Evolutionary conservation across 2,797 vertebrate genomes (phyloP).

Genomic region (Argentina silus): DNA sequence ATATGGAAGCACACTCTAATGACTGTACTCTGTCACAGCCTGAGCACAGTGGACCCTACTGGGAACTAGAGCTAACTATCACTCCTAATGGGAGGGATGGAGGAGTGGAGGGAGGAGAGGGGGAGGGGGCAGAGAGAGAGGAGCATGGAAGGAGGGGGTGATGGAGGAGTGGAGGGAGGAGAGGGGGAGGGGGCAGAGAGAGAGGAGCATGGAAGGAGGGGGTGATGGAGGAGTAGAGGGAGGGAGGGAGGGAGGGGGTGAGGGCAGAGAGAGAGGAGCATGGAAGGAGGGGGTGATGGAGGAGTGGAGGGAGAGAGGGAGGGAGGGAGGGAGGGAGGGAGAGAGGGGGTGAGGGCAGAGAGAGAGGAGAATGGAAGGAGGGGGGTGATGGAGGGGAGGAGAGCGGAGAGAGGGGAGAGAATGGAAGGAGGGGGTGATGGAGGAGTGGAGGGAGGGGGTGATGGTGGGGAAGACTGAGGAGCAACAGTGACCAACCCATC

Average conservation of each 20-base stretch:
- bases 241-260: background rate
- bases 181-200: background rate
- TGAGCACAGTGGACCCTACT: background rate
- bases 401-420: background rate
- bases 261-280: too few relatives aligned
- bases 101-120: slow-evolving; percentile 13
- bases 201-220: background rate
- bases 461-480: too few relatives aligned
- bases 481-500: too few relatives aligned
- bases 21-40: too few relatives aligned
- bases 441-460: too few relatives aligned
- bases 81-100: background rate
- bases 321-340: too few relatives aligned
- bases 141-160: slow-evolving; percentile 3
- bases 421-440: background rate
- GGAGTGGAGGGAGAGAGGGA: too few relatives aligned
- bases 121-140: slow-evolving; percentile 12
- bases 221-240: background rate
- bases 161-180: background rate
- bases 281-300: too few relatives aligned
- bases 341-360: background rate
- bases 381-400: too few relatives aligned
- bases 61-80: too few relatives aligned
- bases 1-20: too few relatives aligned
- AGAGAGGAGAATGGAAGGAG: too few relatives aligned